Conservation (phyloP, 1,140 invertebrate species). For the Ylistrum balloti region DNA sequence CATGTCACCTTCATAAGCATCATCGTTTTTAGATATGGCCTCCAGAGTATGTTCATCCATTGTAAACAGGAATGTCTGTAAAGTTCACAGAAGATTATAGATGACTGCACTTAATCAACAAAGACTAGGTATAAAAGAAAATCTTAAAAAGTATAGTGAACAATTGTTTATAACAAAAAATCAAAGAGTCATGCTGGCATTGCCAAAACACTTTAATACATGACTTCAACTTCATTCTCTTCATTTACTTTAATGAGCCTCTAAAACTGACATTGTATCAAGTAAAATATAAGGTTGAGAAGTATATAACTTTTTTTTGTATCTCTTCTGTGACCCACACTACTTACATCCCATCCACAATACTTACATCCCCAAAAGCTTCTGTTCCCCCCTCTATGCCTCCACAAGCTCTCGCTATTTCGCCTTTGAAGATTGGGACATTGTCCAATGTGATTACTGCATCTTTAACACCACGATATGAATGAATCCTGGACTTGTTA, state of each 20-base stretch:
- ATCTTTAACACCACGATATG: conserved; percentile 88
- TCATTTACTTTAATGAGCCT: too few species aligned
- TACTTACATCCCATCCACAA: not conserved
- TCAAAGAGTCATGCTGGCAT: too few species aligned
- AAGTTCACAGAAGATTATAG: conserved; percentile 62
- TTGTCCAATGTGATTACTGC: conserved; percentile 89
- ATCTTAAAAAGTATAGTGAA: too few species aligned
- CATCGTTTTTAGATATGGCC: conserved; percentile 88
- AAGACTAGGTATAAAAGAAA: too few species aligned
- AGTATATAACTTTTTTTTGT: too few species aligned
- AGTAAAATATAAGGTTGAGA: too few species aligned
- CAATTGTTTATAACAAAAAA: too few species aligned
- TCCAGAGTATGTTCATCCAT: conserved; percentile 89
- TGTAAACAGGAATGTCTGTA: conserved; percentile 92
- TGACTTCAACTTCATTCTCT: too few species aligned
- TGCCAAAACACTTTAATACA: too few species aligned
- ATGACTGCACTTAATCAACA: too few species aligned
- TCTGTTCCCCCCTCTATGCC: conserved; percentile 87
- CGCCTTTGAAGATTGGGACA: conserved; percentile 89
- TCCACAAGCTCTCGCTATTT: conserved; percentile 90
- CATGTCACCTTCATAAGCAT: conserved; percentile 84
- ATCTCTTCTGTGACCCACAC: not conserved
- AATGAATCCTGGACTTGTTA: conserved; percentile 93
- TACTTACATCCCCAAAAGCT: conserved; percentile 90
- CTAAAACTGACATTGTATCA: too few species aligned